Percentiles rank a stretch among this genome's conserved stretches.
phyloP scores from a whole-genome alignment of 2,797 vertebrate genomes.

The Typhlichthys eigenmanni region DNA sequence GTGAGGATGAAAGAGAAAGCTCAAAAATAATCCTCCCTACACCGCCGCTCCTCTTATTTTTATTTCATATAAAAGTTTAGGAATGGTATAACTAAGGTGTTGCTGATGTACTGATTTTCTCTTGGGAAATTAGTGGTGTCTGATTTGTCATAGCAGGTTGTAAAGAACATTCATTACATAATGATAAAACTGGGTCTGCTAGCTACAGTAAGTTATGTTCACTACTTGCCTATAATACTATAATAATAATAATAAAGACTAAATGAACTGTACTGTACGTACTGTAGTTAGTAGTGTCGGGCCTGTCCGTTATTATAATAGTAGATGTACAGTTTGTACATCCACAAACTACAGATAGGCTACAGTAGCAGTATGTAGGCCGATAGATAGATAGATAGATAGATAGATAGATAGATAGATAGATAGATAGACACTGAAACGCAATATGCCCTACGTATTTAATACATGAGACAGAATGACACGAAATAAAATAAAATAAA shows the following conservation, averaged over 20 bases:
- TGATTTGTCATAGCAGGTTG: too few species aligned
- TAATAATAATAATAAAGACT: too few species aligned
- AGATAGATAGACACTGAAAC: slow-evolving; percentile 2
- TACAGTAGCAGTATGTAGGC: too few species aligned
- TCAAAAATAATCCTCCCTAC: slow-evolving; percentile 43
- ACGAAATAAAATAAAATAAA: too few species aligned
- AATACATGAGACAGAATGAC: not conserved
- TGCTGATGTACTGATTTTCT: too few species aligned
- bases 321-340: not conserved
- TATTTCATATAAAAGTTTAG: not conserved
- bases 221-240: too few species aligned
- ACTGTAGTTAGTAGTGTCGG: too few species aligned
- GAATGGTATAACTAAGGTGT: too few species aligned
- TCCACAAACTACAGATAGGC: not conserved
- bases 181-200: too few species aligned
- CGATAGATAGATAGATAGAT: slow-evolving; percentile 1
- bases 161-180: too few species aligned
- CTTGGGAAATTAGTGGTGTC: not conserved
- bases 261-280: too few species aligned
- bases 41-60: slow-evolving; percentile 17
- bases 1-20: not conserved
- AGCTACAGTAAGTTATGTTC: too few species aligned
- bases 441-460: not conserved
- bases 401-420: slow-evolving; percentile 2
- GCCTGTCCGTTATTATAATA: not conserved